Base-by-base conservation (phyloP, 1,140 invertebrate species). In the Apis laboriosa region DNA sequence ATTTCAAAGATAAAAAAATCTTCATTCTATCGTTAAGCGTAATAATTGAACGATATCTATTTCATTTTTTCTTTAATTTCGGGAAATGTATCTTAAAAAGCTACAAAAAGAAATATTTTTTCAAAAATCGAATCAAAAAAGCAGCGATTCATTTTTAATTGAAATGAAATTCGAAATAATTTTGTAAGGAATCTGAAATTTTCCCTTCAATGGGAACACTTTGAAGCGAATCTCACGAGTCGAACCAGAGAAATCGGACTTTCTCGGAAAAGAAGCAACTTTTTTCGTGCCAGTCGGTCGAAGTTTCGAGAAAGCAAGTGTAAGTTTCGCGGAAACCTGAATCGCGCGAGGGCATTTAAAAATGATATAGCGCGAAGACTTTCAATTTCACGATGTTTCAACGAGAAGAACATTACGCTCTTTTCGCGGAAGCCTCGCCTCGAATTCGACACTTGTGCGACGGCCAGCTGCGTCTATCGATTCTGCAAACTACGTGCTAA, bases 251-350 rank as follows among this genome's bases (percentile, higher is more conserved):
- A 70, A 61, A 77, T 77, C 55, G 64, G 64, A 66, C 53, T 51
- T 19, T 61, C 13, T 61, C 12, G 4, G 19, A 60, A 28, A 66
- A 64, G 51, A 66, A 74, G 60, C 60, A 53, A 75, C 21, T 80
- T 64, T 56, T 28, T 43, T 7, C 51, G 53, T 43, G 24, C n/a
- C 43, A 28, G 28, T 28, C 49, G 71, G 60, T 81, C 63, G 53
- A 55, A 74, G 19, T 51, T 19, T 60, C 34, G 12, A 67, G 63
- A 66, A 81, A 53, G 53, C 79, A 17, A 12, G 55, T n/a, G 55
- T 24, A 53, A 82, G 55, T 56, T 77, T 68, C 56, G 80, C 24
- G 24, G 43, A 28, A 34, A 77, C 43, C 53, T 24, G 55, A 24
- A 28, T 73, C 15, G 70, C 43, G 70, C 28, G 60, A 49, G 24